A percentile compares a stretch with the other conserved stretches of the same genome.
phyloP scores from a whole-genome alignment of 2,888 invertebrate genomes.

The Nineta flava region DNA sequence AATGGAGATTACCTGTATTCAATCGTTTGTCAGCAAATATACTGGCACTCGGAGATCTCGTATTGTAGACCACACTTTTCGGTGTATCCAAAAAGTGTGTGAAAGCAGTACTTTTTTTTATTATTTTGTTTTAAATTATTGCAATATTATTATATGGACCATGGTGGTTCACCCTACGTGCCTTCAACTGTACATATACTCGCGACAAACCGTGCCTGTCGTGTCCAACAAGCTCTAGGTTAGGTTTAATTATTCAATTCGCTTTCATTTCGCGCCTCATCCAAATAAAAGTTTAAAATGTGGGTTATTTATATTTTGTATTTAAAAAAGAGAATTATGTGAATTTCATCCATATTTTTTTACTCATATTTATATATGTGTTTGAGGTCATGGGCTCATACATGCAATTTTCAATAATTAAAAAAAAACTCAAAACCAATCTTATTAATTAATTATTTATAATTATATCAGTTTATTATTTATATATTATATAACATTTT shows the following conservation, averaged over 20 bases:
- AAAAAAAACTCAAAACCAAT: not conserved
- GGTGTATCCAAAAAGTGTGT: not conserved
- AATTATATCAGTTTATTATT: not conserved
- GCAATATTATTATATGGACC: conserved; percentile 1
- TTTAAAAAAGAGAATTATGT: too few relatives aligned
- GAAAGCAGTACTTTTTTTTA: not conserved
- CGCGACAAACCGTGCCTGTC: not conserved
- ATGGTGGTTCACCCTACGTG: conserved; percentile 2
- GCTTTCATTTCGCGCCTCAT: not conserved
- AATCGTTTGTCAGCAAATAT: conserved; percentile 45
- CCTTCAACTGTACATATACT: conserved; percentile 2
- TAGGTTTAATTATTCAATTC: not conserved
- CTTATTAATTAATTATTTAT: not conserved
- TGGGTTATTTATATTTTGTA: not conserved
- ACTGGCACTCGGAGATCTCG: conserved; percentile 23
- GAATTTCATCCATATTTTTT: too few relatives aligned
- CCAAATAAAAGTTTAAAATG: not conserved
- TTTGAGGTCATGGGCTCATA: not conserved
- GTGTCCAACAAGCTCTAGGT: not conserved
- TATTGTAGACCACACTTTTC: conserved; percentile 10
- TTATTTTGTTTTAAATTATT: not conserved
- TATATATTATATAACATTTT: conserved; percentile 1
- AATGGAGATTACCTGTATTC: conserved; percentile 61
- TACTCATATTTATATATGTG: too few relatives aligned
- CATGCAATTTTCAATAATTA: not conserved